Evolutionary conservation across 2,888 invertebrate genomes (phyloP).

Genomic region (Tuta absoluta): DNA sequence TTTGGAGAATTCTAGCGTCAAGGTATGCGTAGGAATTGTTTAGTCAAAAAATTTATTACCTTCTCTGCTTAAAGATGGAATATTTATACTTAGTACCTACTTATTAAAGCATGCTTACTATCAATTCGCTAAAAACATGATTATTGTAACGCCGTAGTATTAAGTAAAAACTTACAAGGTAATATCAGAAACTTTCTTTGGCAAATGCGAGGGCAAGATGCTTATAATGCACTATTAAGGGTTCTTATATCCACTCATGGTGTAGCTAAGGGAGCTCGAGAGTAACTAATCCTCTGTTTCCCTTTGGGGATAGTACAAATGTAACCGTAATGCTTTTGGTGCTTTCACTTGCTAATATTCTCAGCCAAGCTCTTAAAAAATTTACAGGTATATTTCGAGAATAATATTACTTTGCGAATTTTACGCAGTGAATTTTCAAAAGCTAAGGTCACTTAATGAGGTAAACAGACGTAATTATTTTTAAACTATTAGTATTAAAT

Average conservation of each 20-base stretch:
- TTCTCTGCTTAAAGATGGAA: neutral
- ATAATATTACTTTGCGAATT: too few species aligned
- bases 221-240: neutral
- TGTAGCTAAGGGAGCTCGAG: neutral
- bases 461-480: too few species aligned
- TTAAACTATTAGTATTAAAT: too few species aligned
- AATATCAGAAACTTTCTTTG: too few species aligned
- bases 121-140: too few species aligned
- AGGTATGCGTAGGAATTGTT: conserved; percentile 37
- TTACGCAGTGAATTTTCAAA: too few species aligned
- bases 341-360: neutral
- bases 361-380: neutral
- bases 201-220: too few species aligned
- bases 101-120: too few species aligned
- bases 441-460: too few species aligned
- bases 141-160: too few species aligned
- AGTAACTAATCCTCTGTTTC: conserved; percentile 1
- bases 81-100: too few species aligned
- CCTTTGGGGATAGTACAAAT: conserved; percentile 8
- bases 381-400: neutral
- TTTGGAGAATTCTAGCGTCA: conserved; percentile 52
- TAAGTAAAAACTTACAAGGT: too few species aligned
- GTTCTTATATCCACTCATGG: conserved; percentile 3
- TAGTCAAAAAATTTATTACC: neutral
- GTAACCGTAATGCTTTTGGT: neutral